These are phyloP conservation scores for Noctua pronuba DNA, from an alignment of 2,888 invertebrate species.

Conservation along the genomic window DNA sequence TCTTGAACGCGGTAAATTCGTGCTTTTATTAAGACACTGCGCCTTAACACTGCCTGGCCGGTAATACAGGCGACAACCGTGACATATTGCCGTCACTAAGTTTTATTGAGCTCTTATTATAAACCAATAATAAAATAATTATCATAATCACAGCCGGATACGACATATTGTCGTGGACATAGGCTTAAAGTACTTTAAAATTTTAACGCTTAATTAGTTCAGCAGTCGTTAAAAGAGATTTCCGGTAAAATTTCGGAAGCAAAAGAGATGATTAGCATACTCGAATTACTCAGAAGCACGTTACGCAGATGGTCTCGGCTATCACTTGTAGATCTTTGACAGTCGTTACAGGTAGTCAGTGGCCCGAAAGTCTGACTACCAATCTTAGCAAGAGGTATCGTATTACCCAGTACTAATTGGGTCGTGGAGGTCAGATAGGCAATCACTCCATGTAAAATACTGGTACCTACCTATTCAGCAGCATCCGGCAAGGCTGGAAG, in stretches of 20 bases:
- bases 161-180: slow-evolving; percentile 67
- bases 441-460: neutral
- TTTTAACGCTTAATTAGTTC: slow-evolving; percentile 1
- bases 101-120: slow-evolving; percentile 84
- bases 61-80: slow-evolving; percentile 78
- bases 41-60: slow-evolving; percentile 73
- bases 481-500: neutral
- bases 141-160: slow-evolving; percentile 81
- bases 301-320: no score
- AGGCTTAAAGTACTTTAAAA: slow-evolving; percentile 59
- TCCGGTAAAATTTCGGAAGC: neutral
- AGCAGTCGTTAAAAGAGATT: neutral
- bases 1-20: neutral
- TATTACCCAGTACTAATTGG: neutral
- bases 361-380: neutral
- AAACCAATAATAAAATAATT: slow-evolving; percentile 82
- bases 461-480: neutral
- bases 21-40: neutral
- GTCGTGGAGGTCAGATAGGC: neutral
- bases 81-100: slow-evolving; percentile 82
- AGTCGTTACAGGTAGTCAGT: neutral
- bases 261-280: no score
- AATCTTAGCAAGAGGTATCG: neutral
- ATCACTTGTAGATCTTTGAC: neutral
- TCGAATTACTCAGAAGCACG: no score